Evolutionary conservation across 2,797 vertebrate species (phyloP), one percentile per base, ranked within the genome.

Genomic region (Xenentodon cancila): DNA sequence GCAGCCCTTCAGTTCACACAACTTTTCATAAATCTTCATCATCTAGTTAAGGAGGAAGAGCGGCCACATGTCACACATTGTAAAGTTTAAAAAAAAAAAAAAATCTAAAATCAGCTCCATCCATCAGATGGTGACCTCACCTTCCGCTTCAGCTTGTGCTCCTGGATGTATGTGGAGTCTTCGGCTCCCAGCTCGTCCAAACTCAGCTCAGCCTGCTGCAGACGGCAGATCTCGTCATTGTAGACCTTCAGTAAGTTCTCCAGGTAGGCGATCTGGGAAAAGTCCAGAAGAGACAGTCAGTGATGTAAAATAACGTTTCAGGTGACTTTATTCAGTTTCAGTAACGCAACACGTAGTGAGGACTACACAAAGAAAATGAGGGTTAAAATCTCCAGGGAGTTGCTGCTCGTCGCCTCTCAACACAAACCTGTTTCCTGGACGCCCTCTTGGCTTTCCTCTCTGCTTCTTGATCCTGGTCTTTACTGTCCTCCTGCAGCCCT

Each of bases 1-100:
- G 87, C 96, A 98, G 50, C 77, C 88, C 79, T 98, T 98, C 1
- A 98, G 87, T 56, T 97, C 94, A 73, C 97, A 98, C 0, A 98
- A 88, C 13, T 95, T 93, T 3, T 94, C 85, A 34, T 97, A 98
- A 73, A 98, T 96, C 27, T 94, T 92, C 91, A 98, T 94, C 87
- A 98, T 93, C 94, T 94, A 73, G 9, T 27, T 34, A 40, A 68
- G 18, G 15, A 43, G n/a, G 8, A 48, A 3, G 22, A 34, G 44
- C 17, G 9, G 57, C 0, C 3, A 19, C 8, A 16, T 17, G 52
- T 7, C 11, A 46, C 19, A 40, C 13, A 13, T 0, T 0, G 3
- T 2, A 16, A 19, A 1, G 5, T 9, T 25, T 37, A 12, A 37
- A 37, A 37, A 13, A 37, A 1, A 37, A 12, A 12, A 37, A 12